Conservation (phyloP, 2,113 vertebrate genomes). For the Eurystomus gularis region DNA sequence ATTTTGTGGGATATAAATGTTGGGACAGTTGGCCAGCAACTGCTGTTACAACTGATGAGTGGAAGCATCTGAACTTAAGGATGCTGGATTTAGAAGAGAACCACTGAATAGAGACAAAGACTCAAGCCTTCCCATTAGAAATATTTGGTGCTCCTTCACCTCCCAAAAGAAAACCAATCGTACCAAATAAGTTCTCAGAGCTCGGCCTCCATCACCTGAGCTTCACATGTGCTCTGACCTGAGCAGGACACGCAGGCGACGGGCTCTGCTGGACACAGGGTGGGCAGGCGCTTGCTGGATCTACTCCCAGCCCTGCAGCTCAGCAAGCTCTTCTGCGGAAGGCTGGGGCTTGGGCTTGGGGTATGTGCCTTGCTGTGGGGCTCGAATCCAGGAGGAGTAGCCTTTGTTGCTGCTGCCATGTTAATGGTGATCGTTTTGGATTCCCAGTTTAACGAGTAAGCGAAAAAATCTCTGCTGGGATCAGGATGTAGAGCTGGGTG, state of each 20-base stretch:
- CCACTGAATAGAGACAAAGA: background rate
- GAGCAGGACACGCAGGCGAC: rapidly evolving
- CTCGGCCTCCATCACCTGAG: too few relatives aligned
- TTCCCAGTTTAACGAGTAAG: background rate
- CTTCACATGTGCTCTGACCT: background rate
- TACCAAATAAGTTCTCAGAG: background rate
- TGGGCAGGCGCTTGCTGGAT: rapidly evolving
- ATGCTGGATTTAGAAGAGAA: background rate
- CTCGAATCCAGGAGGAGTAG: background rate
- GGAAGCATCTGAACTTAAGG: background rate
- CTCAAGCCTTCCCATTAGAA: background rate
- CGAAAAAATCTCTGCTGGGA: background rate
- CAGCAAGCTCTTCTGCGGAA: background rate
- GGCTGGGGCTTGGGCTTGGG: background rate
- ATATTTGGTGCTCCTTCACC: rapidly evolving
- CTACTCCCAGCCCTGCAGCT: rapidly evolving
- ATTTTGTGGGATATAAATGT: background rate
- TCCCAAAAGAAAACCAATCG: rapidly evolving
- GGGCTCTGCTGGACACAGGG: too few relatives aligned
- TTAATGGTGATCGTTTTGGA: too few relatives aligned
- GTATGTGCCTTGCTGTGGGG: background rate
- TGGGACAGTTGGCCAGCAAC: background rate
- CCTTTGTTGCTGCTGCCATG: background rate
- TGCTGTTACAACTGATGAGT: rapidly evolving
- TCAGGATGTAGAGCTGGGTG: background rate